A percentile compares a stretch with the other conserved stretches of the same genome.
Conservation (phyloP, 1,140 invertebrate genomes). For the Mizuhopecten yessoensis region DNA sequence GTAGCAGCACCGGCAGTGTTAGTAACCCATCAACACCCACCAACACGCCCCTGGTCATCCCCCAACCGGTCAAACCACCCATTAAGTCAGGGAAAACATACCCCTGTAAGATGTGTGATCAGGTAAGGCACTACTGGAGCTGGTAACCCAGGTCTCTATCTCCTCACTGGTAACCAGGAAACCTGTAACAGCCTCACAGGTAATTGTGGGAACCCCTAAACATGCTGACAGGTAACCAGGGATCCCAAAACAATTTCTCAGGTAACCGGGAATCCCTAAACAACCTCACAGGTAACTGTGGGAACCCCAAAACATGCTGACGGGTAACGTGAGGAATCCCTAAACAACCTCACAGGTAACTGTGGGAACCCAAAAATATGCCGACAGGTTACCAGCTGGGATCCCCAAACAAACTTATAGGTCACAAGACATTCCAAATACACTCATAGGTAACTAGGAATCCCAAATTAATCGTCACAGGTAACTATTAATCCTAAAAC, state of each 20-base stretch:
- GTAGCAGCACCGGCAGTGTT: slow-evolving; percentile 72
- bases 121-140: slow-evolving; percentile 88
- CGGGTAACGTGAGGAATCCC: too few species aligned
- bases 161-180: background rate
- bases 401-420: too few species aligned
- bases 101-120: slow-evolving; percentile 99
- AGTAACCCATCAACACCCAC: slow-evolving; percentile 77
- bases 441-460: too few species aligned
- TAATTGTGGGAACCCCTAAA: background rate
- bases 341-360: too few species aligned
- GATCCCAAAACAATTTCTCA: background rate
- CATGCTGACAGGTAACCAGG: background rate
- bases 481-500: too few species aligned
- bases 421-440: too few species aligned
- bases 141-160: background rate
- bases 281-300: background rate
- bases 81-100: slow-evolving; percentile 85
- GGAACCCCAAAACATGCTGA: background rate
- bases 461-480: too few species aligned
- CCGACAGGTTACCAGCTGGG: too few species aligned
- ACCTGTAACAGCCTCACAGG: background rate
- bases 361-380: too few species aligned
- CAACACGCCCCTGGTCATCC: slow-evolving; percentile 89
- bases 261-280: background rate
- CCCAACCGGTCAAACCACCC: slow-evolving; percentile 93